A percentile compares a stretch with the other conserved stretches of the same genome.
Evolutionary conservation across 2,113 vertebrate species (phyloP).

Genomic region (Ameiurus melas): DNA sequence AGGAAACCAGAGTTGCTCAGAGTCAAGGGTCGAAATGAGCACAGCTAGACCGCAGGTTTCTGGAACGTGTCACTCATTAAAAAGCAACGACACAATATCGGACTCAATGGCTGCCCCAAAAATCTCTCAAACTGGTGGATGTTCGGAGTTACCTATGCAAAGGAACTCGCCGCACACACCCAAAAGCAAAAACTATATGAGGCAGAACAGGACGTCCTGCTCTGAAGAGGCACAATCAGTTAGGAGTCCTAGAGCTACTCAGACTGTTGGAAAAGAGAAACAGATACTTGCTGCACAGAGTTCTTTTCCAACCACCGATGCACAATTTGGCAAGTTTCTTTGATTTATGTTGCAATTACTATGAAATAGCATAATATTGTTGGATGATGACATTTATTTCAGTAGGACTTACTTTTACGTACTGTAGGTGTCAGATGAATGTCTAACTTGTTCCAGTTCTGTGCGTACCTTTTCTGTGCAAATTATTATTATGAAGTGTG

Average conservation of each 20-base stretch:
- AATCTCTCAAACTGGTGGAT: constrained; percentile 47
- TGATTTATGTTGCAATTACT: neutral
- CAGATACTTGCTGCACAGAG: constrained; percentile 61
- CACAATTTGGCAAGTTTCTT: constrained; percentile 69
- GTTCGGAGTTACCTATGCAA: constrained; percentile 31
- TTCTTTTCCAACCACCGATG: constrained; percentile 22
- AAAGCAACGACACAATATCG: constrained; percentile 18
- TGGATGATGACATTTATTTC: no score
- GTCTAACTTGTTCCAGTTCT: neutral
- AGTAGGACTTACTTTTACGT: neutral
- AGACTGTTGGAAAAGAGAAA: constrained; percentile 57
- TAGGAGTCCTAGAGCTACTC: constrained; percentile 37
- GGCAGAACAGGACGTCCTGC: constrained; percentile 26
- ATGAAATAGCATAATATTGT: neutral
- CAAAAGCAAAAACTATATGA: constrained; percentile 34
- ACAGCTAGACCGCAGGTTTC: constrained; percentile 36
- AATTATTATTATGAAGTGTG: neutral
- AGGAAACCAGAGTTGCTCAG: neutral
- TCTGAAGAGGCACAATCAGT: constrained; percentile 35
- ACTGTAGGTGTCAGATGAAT: neutral
- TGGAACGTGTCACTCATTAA: neutral
- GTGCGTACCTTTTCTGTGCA: neutral
- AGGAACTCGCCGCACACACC: constrained; percentile 42
- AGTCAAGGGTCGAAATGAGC: constrained; percentile 39
- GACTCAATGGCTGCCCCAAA: constrained; percentile 4